Conservation (phyloP, 2,797 vertebrate genomes). For the Meriones psammophilus region DNA sequence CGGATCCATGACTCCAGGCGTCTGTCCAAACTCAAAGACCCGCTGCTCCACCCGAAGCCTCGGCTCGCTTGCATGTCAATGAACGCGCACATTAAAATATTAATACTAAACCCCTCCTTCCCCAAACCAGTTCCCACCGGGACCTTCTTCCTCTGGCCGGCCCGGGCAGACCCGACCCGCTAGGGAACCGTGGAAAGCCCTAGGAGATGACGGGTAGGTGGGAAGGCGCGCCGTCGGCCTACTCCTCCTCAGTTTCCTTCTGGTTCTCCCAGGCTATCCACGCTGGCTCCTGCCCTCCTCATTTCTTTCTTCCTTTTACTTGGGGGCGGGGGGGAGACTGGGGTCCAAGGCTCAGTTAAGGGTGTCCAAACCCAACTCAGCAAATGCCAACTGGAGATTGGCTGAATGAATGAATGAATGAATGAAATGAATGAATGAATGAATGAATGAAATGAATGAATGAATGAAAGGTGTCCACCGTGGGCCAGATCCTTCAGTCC, state of each 20-base stretch:
- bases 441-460: slow-evolving; percentile 19
- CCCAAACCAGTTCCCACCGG: neutral
- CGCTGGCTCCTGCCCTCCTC: neutral
- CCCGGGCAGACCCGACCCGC: neutral
- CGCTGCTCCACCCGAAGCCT: neutral
- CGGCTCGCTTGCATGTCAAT: slow-evolving; percentile 49
- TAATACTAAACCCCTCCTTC: neutral
- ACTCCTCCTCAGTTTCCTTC: neutral
- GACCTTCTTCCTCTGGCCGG: neutral
- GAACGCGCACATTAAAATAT: neutral
- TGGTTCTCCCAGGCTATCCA: neutral
- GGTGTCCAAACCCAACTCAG: neutral
- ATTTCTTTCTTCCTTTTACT: neutral
- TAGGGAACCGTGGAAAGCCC: neutral
- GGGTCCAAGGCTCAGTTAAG: neutral
- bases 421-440: slow-evolving; percentile 8
- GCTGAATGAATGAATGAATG: neutral
- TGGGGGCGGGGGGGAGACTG: too few relatives aligned
- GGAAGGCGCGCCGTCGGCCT: neutral
- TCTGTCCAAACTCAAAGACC: slow-evolving; percentile 69
- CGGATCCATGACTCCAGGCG: neutral
- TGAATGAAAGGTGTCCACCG: neutral
- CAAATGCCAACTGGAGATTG: neutral
- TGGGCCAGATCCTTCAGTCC: neutral
- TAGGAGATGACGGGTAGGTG: neutral